These are phyloP conservation scores for Hylyphantes graminicola DNA, from an alignment of 1,140 invertebrate species.

Conservation along the genomic window DNA sequence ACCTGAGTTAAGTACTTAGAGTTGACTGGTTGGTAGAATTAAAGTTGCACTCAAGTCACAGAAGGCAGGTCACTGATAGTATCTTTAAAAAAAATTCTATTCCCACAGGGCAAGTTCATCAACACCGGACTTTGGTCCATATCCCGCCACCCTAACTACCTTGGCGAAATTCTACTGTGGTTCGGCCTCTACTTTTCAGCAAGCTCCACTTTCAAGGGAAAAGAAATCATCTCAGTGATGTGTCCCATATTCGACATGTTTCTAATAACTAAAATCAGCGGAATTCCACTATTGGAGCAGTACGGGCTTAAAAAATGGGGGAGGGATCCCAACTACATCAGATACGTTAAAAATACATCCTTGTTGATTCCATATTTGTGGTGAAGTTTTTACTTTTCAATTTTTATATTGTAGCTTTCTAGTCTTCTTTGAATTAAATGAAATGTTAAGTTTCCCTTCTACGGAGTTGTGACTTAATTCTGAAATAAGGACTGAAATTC, in stretches of 20 bases:
- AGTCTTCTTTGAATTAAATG: too few species aligned
- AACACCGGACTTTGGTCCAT: conserved; percentile 84
- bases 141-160: conserved; percentile 94
- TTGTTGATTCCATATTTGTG: conserved; percentile 66
- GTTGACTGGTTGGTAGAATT: too few species aligned
- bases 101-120: conserved; percentile 64
- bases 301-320: conserved; percentile 66
- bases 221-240: conserved; percentile 73
- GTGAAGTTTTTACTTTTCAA: conserved; percentile 49
- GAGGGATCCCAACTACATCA: conserved; percentile 64
- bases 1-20: too few species aligned
- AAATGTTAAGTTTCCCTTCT: too few species aligned
- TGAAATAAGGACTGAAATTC: too few species aligned
- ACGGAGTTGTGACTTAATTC: too few species aligned
- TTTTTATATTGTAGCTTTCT: too few species aligned
- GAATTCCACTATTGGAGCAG: conserved; percentile 66
- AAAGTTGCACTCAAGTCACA: too few species aligned
- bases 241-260: conserved; percentile 66
- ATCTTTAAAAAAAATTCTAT: neutral
- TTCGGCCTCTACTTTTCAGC: conserved; percentile 93
- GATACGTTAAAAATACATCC: conserved; percentile 65
- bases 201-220: conserved; percentile 82
- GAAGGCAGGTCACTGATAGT: too few species aligned
- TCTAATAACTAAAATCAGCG: conserved; percentile 66
- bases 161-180: conserved; percentile 94